Base-by-base conservation (phyloP, 2,113 vertebrate genomes). In the Haemorhous mexicanus region DNA sequence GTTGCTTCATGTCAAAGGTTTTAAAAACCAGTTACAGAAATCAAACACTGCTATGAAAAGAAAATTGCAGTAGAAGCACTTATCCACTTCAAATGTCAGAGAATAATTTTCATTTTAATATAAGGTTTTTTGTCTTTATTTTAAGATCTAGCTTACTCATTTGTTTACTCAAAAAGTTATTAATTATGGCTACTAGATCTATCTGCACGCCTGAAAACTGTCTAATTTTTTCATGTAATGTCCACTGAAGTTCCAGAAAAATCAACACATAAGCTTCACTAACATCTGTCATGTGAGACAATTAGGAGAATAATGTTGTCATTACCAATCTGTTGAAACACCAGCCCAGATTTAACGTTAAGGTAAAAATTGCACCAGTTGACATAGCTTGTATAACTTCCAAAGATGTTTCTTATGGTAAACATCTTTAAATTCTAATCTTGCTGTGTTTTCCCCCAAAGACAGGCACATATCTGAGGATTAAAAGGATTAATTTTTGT, bases 1-100 rank as follows among this genome's bases (percentile, higher is more conserved):
- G 8, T 81, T 63, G 68, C 79, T 93, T 92, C 87, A 93, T 91
- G 76, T 95, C 69, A 94, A 85, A 90, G 73, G 87, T 93, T 96
- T 93, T 62, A 90, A 92, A 95, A 94, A 56, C 72, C 84, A 56
- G 43, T 85, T 78, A 70, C 59, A 94, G 32, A 87, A 76, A 93
- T 64, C 69, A 47, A 87, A 87, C 70, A 93, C 63, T 78, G 53
- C 66, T 94, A 47, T 72, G 79, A 76, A 56, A 87, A 74, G 76
- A 90, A 88, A 83, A 96, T 88, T 79, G 62, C 64, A 47, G 84
- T 74, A 87, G 81, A 95, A 78, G 84, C 58, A 95, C 30, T 94
- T 68, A 59, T 56, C 37, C 64, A 59, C 78, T 95, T 92, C 43
- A 46, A 80, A 89, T 83, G 79, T 89, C 93, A 94, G 66, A 93